These are phyloP conservation scores for Malaclemys terrapin DNA, from an alignment of 2,113 vertebrate genomes.

Conservation along the genomic window DNA sequence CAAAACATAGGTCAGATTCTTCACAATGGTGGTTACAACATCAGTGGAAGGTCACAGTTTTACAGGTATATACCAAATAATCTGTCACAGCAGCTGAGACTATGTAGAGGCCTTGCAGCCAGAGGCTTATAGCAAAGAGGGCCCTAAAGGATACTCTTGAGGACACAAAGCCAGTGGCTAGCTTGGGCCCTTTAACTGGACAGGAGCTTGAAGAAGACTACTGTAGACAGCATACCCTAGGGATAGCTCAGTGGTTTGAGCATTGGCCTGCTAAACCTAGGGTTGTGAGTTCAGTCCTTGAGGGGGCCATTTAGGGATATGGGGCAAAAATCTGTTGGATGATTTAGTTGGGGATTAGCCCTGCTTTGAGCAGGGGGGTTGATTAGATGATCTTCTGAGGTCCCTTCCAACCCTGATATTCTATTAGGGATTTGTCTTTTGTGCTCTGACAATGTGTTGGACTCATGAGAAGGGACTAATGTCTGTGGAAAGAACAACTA, in stretches of 20 bases:
- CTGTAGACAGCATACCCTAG: not conserved
- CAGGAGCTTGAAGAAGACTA: not conserved
- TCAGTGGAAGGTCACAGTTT: conserved; percentile 19
- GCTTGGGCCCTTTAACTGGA: not conserved
- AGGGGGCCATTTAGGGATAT: no score
- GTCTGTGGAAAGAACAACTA: not conserved
- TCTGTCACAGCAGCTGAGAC: not conserved
- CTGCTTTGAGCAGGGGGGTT: no score
- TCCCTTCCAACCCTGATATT: no score
- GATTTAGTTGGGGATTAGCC: no score
- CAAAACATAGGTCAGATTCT: not conserved
- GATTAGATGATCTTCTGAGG: no score
- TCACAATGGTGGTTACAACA: conserved; percentile 31
- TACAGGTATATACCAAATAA: not conserved
- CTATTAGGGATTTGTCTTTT: not conserved
- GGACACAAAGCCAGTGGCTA: not conserved
- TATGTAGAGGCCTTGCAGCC: not conserved
- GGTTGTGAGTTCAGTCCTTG: no score
- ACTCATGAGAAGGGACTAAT: not conserved
- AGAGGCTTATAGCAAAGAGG: not conserved
- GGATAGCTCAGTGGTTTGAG: no score
- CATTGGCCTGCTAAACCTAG: no score
- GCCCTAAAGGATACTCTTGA: not conserved
- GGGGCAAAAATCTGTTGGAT: no score
- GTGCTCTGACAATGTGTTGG: not conserved